Evolutionary conservation across 2,888 invertebrate genomes (phyloP).

Genomic region (Hybos culiciformis): DNA sequence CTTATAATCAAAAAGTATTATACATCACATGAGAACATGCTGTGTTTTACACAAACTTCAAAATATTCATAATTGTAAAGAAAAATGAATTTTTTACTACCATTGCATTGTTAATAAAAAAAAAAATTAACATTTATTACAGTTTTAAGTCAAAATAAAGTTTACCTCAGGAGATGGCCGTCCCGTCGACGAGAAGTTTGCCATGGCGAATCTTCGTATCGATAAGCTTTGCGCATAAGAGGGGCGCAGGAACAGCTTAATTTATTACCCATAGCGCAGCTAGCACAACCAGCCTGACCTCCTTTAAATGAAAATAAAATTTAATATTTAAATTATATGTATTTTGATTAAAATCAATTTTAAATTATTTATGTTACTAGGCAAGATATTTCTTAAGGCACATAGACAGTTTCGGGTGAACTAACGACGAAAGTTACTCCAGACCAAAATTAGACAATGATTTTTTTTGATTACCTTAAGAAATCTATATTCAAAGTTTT

Average conservation of each 20-base stretch:
- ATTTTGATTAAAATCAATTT: not conserved
- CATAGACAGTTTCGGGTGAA: too few relatives aligned
- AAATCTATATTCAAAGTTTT: not conserved
- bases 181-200: constrained; percentile 73
- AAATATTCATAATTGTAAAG: too few relatives aligned
- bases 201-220: constrained; percentile 94
- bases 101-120: too few relatives aligned
- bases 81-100: too few relatives aligned
- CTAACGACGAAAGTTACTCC: too few relatives aligned
- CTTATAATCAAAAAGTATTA: too few relatives aligned
- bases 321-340: not conserved
- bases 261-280: constrained; percentile 89
- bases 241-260: constrained; percentile 94
- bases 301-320: constrained; percentile 18
- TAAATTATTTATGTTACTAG: too few relatives aligned
- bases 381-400: too few relatives aligned
- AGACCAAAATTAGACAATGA: too few relatives aligned
- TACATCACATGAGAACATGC: too few relatives aligned
- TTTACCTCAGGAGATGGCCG: constrained; percentile 74
- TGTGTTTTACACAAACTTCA: too few relatives aligned
- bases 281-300: constrained; percentile 36
- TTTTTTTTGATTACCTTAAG: not conserved
- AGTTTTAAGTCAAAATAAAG: not conserved
- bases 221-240: constrained; percentile 89
- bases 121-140: too few relatives aligned